These are phyloP conservation scores for Cryptus armator DNA, from an alignment of 2,888 invertebrate genomes.

Conservation along the genomic window DNA sequence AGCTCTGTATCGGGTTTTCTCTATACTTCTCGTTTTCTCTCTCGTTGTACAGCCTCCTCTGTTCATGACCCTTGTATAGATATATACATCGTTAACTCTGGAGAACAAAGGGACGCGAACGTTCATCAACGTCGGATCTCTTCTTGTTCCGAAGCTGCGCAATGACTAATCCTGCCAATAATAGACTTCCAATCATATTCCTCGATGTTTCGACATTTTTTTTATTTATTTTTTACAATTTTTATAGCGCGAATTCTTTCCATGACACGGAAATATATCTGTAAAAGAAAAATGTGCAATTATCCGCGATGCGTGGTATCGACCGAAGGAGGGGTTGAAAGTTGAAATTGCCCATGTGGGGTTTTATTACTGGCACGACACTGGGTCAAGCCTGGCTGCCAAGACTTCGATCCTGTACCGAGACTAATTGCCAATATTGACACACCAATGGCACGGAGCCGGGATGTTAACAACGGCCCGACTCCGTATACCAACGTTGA, in stretches of 20 bases:
- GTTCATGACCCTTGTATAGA: conserved; percentile 80
- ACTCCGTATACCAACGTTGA: too few relatives aligned
- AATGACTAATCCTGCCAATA: conserved; percentile 80
- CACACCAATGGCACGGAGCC: too few relatives aligned
- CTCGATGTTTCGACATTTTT: background rate
- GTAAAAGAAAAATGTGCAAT: conserved; percentile 34
- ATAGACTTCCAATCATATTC: conserved; percentile 76
- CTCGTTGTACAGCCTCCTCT: conserved; percentile 69
- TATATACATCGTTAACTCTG: too few relatives aligned
- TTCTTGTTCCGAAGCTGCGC: conserved; percentile 73
- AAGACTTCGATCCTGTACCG: too few relatives aligned
- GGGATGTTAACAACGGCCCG: too few relatives aligned
- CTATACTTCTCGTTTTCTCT: conserved; percentile 45
- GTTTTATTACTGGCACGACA: too few relatives aligned
- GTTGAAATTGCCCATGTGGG: too few relatives aligned
- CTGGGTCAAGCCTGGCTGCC: too few relatives aligned
- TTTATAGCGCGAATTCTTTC: background rate
- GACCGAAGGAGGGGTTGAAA: conserved; percentile 9
- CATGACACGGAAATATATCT: background rate
- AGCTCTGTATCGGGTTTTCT: background rate
- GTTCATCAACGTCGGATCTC: background rate
- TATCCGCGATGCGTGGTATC: conserved; percentile 27
- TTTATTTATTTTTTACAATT: background rate
- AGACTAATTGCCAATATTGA: too few relatives aligned
- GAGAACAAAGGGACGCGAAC: background rate